Evolutionary conservation across 2,888 invertebrate species (phyloP).

Genomic region (Rhodophaea formosa): DNA sequence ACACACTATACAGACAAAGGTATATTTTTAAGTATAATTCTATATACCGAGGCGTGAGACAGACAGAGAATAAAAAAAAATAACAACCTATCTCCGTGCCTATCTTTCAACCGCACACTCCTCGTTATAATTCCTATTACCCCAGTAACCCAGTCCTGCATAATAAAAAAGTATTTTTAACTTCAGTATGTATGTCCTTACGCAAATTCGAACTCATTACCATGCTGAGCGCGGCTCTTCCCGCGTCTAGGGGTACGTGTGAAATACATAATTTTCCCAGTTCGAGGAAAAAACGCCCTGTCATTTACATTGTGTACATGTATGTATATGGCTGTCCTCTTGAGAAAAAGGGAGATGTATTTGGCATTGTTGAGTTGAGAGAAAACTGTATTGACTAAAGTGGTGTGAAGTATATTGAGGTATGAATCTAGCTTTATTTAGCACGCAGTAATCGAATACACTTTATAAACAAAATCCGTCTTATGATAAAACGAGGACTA

Average conservation of each 20-base stretch:
- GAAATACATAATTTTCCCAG: constrained; percentile 47
- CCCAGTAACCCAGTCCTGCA: not conserved
- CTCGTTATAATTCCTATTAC: not conserved
- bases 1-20: no score
- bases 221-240: constrained; percentile 35
- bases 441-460: no score
- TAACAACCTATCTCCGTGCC: no score
- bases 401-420: no score
- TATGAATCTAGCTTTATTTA: no score
- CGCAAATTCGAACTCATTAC: constrained; percentile 35
- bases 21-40: no score
- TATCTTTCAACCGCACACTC: not conserved
- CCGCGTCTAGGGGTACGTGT: constrained; percentile 42
- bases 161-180: constrained; percentile 15
- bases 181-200: constrained; percentile 13
- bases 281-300: constrained; percentile 39
- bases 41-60: no score
- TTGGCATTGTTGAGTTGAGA: not conserved
- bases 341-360: not conserved
- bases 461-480: no score
- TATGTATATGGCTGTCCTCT: constrained; percentile 20
- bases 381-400: not conserved
- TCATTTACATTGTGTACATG: constrained; percentile 43
- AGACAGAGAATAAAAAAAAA: no score
- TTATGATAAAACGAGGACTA: no score